A percentile compares a stretch with the other conserved stretches of the same genome.
Evolutionary conservation across 2,888 invertebrate species (phyloP).

Genomic region (Cryptocephalus moraei): DNA sequence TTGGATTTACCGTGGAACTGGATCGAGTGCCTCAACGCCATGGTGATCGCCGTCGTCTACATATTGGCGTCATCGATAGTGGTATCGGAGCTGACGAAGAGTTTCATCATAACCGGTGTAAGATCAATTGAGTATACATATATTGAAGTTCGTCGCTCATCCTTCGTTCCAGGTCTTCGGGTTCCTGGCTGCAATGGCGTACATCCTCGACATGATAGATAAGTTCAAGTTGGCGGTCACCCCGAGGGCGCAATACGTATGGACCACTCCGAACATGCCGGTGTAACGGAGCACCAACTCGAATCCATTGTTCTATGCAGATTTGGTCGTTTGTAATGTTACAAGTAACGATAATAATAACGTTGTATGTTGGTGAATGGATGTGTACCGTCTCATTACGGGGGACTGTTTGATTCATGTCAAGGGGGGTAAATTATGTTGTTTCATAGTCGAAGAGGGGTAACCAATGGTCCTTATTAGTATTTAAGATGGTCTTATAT

Average conservation of each 20-base stretch:
- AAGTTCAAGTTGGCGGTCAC: slow-evolving; percentile 20
- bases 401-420: too few species aligned
- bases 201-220: slow-evolving; percentile 21
- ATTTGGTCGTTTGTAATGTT: too few species aligned
- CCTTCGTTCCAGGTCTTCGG: slow-evolving; percentile 18
- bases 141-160: neutral
- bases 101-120: slow-evolving; percentile 21
- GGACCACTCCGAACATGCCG: slow-evolving; percentile 20
- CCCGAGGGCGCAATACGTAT: slow-evolving; percentile 22
- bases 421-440: too few species aligned
- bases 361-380: too few species aligned
- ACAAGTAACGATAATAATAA: too few species aligned
- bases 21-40: slow-evolving; percentile 15
- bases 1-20: slow-evolving; percentile 16
- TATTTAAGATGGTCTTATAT: too few species aligned
- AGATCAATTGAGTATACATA: slow-evolving; percentile 3
- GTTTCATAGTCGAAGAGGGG: too few species aligned
- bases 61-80: slow-evolving; percentile 10
- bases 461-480: too few species aligned
- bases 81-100: slow-evolving; percentile 14
- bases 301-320: too few species aligned
- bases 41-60: slow-evolving; percentile 8
- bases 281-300: neutral
- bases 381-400: too few species aligned
- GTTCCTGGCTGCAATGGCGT: slow-evolving; percentile 16